Evolutionary conservation across 2,888 invertebrate genomes (phyloP), one percentile per base, ranked within the genome.

Genomic region (Carcina quercana): DNA sequence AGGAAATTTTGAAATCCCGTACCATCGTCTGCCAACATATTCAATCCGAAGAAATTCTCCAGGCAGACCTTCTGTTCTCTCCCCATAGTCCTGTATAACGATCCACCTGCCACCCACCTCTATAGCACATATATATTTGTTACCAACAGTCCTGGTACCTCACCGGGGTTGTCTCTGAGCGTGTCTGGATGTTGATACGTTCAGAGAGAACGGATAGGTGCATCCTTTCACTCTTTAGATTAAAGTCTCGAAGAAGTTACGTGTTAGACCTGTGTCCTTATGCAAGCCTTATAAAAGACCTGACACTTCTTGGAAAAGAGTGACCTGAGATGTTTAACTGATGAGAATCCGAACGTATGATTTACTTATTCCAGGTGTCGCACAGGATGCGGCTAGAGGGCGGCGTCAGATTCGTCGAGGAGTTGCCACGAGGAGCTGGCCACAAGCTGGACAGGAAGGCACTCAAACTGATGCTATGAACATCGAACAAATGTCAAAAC

Each of bases 361-460:
- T 22, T n/a, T 5, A 22, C 22, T 5, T 10, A 5, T 22, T 5
- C 0, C 40, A 53, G 53, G 31, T 48, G 1, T 39, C 47, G 1
- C 30, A 22, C n/a, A 27, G 38, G 3, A 45, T 40, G 44, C 40
- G 42, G 1, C 25, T 53, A 5, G 47, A 37, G 0, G 51, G 53
- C 1, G 51, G 48, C 0, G 47, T 51, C 2, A 28, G 43, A 1
- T 47, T 53, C 29, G 25, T 47, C 0, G 36, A 42, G 2, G 12
- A 25, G 0, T 30, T 54, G 1, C 54, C 51, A 0, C 30, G 42
- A 2, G 43, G 37, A 0, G 41, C 28, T 0, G 34, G 40, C 1
- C 43, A 24, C 3, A 54, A 54, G 13, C 32, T 54, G 0, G 40
- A 54, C 30, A 34, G 51, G n/a, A 35, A 31, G 15, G 31, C 34